phyloP scores from a whole-genome alignment of 2,888 invertebrate genomes.

The Dryococelus australis region DNA sequence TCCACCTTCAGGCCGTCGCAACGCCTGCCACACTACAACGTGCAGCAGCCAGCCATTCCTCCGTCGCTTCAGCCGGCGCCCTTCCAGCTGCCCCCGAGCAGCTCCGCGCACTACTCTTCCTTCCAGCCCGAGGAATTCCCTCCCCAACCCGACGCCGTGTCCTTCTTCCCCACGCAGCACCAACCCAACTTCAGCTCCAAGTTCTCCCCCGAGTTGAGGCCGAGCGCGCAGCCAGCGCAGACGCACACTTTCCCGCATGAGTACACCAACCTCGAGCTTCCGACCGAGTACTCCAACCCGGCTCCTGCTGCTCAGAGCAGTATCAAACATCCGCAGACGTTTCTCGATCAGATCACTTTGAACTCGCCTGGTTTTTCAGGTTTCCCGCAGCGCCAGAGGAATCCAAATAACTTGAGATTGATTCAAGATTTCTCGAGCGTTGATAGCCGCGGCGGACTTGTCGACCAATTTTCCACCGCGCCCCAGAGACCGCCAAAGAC shows the following conservation, averaged over 20 bases:
- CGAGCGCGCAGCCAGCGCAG: slow-evolving; percentile 36
- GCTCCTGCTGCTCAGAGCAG: background rate
- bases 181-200: slow-evolving; percentile 36
- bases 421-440: slow-evolving; percentile 43
- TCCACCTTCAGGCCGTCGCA: slow-evolving; percentile 53
- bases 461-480: slow-evolving; percentile 44
- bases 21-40: slow-evolving; percentile 57
- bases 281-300: slow-evolving; percentile 20
- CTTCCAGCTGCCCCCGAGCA: slow-evolving; percentile 60
- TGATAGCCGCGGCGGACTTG: slow-evolving; percentile 43
- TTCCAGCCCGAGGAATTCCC: slow-evolving; percentile 59
- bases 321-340: slow-evolving; percentile 32
- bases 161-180: slow-evolving; percentile 32
- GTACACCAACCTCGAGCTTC: slow-evolving; percentile 20
- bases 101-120: slow-evolving; percentile 58
- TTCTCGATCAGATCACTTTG: slow-evolving; percentile 43
- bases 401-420: slow-evolving; percentile 39
- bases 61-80: slow-evolving; percentile 60
- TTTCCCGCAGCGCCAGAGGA: slow-evolving; percentile 27
- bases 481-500: slow-evolving; percentile 38
- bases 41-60: slow-evolving; percentile 55
- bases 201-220: slow-evolving; percentile 17
- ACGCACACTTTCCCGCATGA: slow-evolving; percentile 29
- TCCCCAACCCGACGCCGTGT: slow-evolving; percentile 58
- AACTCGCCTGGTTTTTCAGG: slow-evolving; percentile 36